These are phyloP conservation scores for Corythornis madagascariensis DNA, from an alignment of 2,113 vertebrate species.

Conservation along the genomic window DNA sequence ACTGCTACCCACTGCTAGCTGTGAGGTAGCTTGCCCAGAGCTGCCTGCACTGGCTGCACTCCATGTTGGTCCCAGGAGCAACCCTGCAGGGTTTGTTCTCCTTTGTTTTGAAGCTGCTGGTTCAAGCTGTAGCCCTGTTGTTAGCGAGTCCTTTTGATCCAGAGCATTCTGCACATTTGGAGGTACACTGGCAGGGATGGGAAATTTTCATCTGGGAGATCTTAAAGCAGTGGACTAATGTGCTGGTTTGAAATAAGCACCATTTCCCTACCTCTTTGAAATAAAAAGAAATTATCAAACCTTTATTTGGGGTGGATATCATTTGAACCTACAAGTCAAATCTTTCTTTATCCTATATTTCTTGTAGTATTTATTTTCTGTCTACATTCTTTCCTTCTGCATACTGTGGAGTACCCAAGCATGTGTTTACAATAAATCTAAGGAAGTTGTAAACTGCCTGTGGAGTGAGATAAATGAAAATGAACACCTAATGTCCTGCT, in stretches of 20 bases:
- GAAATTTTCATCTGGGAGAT: not conserved
- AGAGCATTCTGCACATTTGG: not conserved
- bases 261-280: not conserved
- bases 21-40: not conserved
- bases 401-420: not conserved
- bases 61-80: not conserved
- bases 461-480: not conserved
- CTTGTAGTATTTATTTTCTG: not conserved
- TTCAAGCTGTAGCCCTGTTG: fast-evolving
- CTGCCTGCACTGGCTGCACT: not conserved
- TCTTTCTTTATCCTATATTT: not conserved
- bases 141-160: not conserved
- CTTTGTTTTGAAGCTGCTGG: not conserved
- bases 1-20: not conserved
- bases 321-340: not conserved
- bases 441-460: not conserved
- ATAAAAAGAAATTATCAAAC: not conserved
- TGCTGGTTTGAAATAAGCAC: not conserved
- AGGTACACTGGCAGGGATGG: not conserved
- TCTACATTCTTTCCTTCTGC: not conserved
- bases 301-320: not conserved
- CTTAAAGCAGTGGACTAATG: not conserved
- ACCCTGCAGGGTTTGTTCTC: not conserved
- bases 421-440: not conserved
- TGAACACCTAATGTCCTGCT: not conserved